phyloP scores from a whole-genome alignment of 2,888 invertebrate genomes.

The Dastarcus helophoroides region DNA sequence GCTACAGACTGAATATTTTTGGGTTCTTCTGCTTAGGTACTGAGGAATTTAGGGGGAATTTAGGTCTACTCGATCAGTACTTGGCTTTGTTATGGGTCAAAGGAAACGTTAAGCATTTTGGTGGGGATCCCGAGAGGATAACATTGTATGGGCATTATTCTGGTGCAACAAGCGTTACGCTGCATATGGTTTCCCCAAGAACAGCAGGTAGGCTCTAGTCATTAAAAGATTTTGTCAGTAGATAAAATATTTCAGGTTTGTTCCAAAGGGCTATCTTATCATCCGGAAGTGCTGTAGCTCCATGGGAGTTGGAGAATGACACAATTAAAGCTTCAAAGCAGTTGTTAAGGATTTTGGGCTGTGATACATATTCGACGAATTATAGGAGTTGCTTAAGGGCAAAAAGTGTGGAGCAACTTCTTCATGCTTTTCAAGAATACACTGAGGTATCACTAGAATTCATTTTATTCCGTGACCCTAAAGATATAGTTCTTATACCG shows the following conservation, averaged over 20 bases:
- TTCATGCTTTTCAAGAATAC: slow-evolving; percentile 45
- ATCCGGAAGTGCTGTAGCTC: slow-evolving; percentile 45
- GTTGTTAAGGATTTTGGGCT: slow-evolving; percentile 45
- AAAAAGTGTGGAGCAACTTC: slow-evolving; percentile 48
- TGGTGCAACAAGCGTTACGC: slow-evolving; percentile 57
- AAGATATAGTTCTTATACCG: too few species aligned
- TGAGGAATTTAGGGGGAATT: slow-evolving; percentile 60
- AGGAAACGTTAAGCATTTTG: slow-evolving; percentile 66
- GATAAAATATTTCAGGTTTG: slow-evolving; percentile 35
- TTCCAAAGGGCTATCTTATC: slow-evolving; percentile 59
- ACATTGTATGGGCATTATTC: slow-evolving; percentile 76
- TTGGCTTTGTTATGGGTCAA: slow-evolving; percentile 67
- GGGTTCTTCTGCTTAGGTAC: slow-evolving; percentile 52
- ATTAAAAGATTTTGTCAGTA: not conserved
- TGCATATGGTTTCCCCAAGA: slow-evolving; percentile 55
- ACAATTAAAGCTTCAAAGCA: slow-evolving; percentile 42
- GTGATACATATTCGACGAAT: slow-evolving; percentile 39
- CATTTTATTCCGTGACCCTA: slow-evolving; percentile 3
- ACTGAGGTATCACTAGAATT: slow-evolving; percentile 38
- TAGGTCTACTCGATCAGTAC: slow-evolving; percentile 77
- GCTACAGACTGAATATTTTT: slow-evolving; percentile 59
- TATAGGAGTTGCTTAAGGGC: slow-evolving; percentile 51
- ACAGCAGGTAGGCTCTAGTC: slow-evolving; percentile 49
- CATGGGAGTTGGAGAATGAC: slow-evolving; percentile 36
- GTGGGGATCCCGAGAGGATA: slow-evolving; percentile 67